Evolutionary conservation across 2,888 invertebrate genomes (phyloP).

Genomic region (Nebria brevicollis): DNA sequence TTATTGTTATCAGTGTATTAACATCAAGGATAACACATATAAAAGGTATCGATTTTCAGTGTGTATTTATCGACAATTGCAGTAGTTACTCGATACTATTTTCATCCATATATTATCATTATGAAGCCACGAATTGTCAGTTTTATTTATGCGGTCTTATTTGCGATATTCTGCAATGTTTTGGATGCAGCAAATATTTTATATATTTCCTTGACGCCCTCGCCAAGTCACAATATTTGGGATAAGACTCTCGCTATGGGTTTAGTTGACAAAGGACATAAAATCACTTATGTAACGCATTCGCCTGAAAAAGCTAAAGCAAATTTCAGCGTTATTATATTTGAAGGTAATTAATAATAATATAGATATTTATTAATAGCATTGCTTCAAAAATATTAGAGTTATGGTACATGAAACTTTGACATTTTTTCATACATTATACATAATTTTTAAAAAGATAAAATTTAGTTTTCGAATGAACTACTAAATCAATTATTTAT

Average conservation of each 20-base stretch:
- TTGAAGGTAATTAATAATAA: no score
- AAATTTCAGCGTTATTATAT: conserved; percentile 48
- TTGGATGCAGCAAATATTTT: conserved; percentile 47
- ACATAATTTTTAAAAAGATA: no score
- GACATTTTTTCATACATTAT: no score
- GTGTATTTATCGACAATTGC: no score
- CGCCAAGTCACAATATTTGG: conserved; percentile 50
- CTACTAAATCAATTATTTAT: background rate
- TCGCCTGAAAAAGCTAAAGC: conserved; percentile 44
- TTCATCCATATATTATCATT: background rate
- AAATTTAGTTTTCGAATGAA: no score
- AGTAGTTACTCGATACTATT: no score
- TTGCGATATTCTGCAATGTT: background rate
- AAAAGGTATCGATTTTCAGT: no score
- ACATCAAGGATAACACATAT: no score
- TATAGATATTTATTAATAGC: no score
- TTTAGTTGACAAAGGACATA: conserved; percentile 47
- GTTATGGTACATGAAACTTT: no score
- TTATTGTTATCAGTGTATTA: no score
- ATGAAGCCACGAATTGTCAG: background rate
- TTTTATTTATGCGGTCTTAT: background rate
- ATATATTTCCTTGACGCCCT: conserved; percentile 43
- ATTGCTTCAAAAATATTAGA: no score
- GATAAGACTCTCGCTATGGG: conserved; percentile 47
- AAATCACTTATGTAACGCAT: conserved; percentile 48